Evolutionary conservation across 2,888 invertebrate species (phyloP), one percentile per base, ranked within the genome.

Genomic region (Phania funesta): DNA sequence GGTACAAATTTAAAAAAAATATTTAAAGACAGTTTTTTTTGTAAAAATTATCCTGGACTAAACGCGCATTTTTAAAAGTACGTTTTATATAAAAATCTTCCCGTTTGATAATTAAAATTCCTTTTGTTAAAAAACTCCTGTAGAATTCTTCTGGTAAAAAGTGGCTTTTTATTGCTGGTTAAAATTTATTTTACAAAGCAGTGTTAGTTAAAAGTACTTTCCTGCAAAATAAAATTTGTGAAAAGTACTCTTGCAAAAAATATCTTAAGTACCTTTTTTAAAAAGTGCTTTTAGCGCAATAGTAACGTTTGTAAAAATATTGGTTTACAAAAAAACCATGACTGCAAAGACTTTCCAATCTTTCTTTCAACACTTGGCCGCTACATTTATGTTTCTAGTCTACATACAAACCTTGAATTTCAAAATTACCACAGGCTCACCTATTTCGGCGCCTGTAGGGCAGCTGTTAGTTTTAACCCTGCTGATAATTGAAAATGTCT

Each of bases 401-500:
- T 13, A 22, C 22, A 13, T 13, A 22, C 5, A 48, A 11, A 13
- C 3, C 22, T 11, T 48, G 5, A 44, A 18, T 46, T 22, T 41
- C 24, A 41, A 20, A 26, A 68, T 18, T 41, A 6, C 3, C n/a
- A 3, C 3, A 7, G 32, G 32, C 50, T 46, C 18, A 62, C 52
- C 54, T 46, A 26, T 7, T 62, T 68, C 54, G 77, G 68, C 68
- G 77, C 68, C 77, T 77, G n/a, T 20, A 7, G 13, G 35, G 24
- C 77, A 77, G 77, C 77, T 77, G 77, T 41, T 44, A 0, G 9
- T 13, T 7, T 77, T 35, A 77, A 52, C 41, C 52, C 76, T 7
- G 24, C 7, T 13, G n/a, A 11, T 48, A 48, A 41, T n/a, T 65
- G 16, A 65, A 38, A 56, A 48, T n/a, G 13, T 64, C 18, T 54